phyloP scores from a whole-genome alignment of 2,888 invertebrate genomes.

The Blastobasis adustella region DNA sequence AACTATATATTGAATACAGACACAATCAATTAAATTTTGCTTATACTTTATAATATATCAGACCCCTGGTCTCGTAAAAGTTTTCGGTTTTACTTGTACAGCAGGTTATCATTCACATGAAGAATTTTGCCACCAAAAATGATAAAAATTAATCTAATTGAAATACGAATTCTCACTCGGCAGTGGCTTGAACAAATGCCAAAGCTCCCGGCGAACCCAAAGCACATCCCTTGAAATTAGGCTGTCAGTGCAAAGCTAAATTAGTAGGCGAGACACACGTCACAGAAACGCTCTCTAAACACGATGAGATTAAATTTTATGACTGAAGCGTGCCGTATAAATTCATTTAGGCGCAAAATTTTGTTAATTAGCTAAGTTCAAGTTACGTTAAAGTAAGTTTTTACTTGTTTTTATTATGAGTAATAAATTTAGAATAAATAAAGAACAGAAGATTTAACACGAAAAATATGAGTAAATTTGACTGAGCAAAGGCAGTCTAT shows the following conservation, averaged over 20 bases:
- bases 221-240: constrained; percentile 9
- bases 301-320: constrained; percentile 25
- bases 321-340: constrained; percentile 23
- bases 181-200: no score
- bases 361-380: no score
- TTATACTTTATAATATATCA: neutral
- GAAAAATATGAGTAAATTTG: no score
- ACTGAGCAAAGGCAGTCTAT: no score
- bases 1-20: neutral
- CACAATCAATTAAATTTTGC: neutral
- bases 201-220: no score
- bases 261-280: constrained; percentile 17
- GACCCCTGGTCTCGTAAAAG: neutral
- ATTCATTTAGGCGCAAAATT: constrained; percentile 9
- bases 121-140: neutral
- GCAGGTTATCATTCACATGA: no score
- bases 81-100: constrained; percentile 1
- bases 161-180: no score
- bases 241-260: constrained; percentile 20
- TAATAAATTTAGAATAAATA: no score
- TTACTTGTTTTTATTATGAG: no score
- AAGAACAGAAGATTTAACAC: no score
- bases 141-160: no score
- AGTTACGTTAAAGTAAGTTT: no score
- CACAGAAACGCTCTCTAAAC: constrained; percentile 13